phyloP scores from a whole-genome alignment of 92 coral and sea anemone genomes.

The Phenganax marumi region DNA sequence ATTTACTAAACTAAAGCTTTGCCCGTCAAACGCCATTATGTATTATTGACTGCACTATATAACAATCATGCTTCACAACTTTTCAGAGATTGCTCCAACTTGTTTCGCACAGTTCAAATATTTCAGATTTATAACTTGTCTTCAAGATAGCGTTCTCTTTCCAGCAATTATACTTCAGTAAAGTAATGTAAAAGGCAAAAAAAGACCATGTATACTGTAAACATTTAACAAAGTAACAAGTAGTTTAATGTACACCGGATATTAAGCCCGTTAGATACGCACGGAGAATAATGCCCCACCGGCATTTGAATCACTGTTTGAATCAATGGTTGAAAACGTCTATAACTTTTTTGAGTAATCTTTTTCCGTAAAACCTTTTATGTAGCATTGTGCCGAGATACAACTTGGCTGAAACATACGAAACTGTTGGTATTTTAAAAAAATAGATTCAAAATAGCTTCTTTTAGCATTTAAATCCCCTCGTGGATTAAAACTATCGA shows the following conservation, averaged over 20 bases:
- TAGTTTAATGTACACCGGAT: conserved; percentile 28
- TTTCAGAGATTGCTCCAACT: background rate
- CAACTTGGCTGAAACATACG: too few species aligned
- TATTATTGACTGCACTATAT: background rate
- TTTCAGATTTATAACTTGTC: too few species aligned
- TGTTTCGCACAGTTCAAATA: too few species aligned
- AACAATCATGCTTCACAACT: background rate
- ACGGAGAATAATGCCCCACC: conserved; percentile 8
- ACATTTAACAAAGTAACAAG: conserved; percentile 36
- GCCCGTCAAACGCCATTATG: background rate
- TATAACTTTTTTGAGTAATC: too few species aligned
- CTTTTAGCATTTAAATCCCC: too few species aligned
- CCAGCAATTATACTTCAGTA: background rate
- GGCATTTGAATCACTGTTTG: too few species aligned
- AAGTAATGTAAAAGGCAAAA: conserved; percentile 18
- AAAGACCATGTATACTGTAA: conserved; percentile 26
- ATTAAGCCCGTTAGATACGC: conserved; percentile 32
- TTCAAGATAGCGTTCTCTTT: background rate
- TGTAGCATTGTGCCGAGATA: too few species aligned
- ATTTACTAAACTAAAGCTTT: background rate
- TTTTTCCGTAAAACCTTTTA: too few species aligned
- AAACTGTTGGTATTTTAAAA: too few species aligned
- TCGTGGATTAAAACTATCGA: too few species aligned
- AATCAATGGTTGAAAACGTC: too few species aligned
- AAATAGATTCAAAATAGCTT: too few species aligned